phyloP scores from a whole-genome alignment of 2,888 invertebrate species.

The Aelia acuminata region DNA sequence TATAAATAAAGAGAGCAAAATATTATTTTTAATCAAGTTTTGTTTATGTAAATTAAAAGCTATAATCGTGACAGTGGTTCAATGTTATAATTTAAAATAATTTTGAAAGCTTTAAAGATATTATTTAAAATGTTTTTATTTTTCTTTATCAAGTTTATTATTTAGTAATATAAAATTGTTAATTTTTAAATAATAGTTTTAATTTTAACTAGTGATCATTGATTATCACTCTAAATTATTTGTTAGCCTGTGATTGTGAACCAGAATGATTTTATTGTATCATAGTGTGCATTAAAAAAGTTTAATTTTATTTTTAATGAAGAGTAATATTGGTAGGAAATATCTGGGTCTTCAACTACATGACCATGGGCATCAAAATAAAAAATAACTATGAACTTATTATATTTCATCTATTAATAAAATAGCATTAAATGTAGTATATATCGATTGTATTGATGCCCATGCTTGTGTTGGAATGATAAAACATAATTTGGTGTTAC shows the following conservation, averaged over 20 bases:
- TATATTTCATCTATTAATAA: not conserved
- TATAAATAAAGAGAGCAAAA: not conserved
- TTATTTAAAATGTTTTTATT: not conserved
- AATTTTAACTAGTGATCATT: not conserved
- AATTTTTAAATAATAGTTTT: conserved; percentile 33
- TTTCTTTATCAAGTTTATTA: conserved; percentile 32
- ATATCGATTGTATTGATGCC: not conserved
- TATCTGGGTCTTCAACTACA: not conserved
- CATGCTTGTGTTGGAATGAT: not conserved
- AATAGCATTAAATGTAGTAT: not conserved
- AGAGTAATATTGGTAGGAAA: not conserved
- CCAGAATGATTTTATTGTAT: conserved; percentile 34
- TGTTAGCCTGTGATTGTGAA: conserved; percentile 44
- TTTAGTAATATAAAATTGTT: conserved; percentile 11
- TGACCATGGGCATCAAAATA: conserved; percentile 5
- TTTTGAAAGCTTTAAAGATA: conserved; percentile 22
- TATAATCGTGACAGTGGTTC: not conserved
- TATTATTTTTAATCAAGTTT: not conserved
- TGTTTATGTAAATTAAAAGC: not conserved
- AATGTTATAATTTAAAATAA: conserved; percentile 11
- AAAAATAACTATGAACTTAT: not conserved
- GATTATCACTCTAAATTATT: conserved; percentile 40
- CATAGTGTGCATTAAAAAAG: not conserved
- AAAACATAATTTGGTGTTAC: not conserved
- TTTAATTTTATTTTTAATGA: not conserved